Evolutionary conservation across 2,797 vertebrate species (phyloP).

Genomic region (Valencia hispanica): DNA sequence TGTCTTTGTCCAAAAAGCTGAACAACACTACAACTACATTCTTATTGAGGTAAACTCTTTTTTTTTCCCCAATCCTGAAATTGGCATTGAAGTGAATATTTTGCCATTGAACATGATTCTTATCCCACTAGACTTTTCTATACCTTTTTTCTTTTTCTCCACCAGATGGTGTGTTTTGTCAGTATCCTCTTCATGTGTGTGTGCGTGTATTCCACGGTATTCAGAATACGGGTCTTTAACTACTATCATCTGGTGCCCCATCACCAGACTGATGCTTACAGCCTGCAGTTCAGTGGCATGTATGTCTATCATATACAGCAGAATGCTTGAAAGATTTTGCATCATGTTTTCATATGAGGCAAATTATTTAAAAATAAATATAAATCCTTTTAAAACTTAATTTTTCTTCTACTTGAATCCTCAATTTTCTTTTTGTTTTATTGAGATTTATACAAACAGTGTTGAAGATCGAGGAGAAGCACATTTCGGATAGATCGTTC

Average conservation of each 20-base stretch:
- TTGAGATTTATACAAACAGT: neutral
- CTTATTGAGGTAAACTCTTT: constrained; percentile 87
- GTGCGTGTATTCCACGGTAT: constrained; percentile 95
- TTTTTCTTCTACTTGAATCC: neutral
- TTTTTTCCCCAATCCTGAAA: neutral
- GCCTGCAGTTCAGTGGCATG: constrained; percentile 97
- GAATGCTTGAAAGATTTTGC: neutral
- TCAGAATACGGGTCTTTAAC: constrained; percentile 94
- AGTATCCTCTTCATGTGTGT: constrained; percentile 94
- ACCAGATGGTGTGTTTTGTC: constrained; percentile 92
- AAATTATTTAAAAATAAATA: neutral
- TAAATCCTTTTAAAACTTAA: neutral
- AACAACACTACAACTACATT: constrained; percentile 91
- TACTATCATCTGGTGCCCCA: constrained; percentile 94
- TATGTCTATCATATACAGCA: constrained; percentile 76
- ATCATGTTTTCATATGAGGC: neutral
- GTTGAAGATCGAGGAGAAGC: neutral
- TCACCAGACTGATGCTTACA: constrained; percentile 96
- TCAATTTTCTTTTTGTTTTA: neutral
- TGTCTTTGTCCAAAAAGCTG: constrained; percentile 91
- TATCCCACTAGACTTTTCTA: neutral
- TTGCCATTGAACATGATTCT: neutral
- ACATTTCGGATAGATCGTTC: neutral
- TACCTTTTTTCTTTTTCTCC: constrained; percentile 42
- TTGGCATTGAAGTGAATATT: neutral